phyloP scores from a whole-genome alignment of 2,113 vertebrate genomes.

The Campylorhamphus procurvoides region DNA sequence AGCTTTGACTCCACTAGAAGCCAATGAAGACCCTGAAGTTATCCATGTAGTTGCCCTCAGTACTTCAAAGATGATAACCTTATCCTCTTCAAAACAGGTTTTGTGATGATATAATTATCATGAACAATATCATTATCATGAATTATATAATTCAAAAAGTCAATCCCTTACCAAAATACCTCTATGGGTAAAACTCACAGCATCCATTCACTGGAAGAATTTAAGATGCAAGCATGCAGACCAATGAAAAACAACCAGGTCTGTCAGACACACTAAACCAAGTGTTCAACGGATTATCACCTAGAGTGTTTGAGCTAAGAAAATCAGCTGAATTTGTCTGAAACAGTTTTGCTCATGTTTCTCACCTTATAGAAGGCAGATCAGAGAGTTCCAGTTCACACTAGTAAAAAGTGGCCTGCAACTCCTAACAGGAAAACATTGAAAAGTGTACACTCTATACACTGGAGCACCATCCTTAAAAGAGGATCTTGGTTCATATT shows the following conservation, averaged over 20 bases:
- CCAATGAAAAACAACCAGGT: background rate
- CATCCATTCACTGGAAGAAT: background rate
- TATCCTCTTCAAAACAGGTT: background rate
- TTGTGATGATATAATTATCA: background rate
- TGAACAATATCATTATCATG: background rate
- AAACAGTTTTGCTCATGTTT: background rate
- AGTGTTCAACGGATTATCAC: background rate
- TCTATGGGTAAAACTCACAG: background rate
- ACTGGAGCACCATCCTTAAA: background rate
- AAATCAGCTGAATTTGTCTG: background rate
- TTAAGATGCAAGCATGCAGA: background rate
- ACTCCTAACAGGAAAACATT: background rate
- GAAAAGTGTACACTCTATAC: background rate
- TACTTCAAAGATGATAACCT: background rate
- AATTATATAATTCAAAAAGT: background rate
- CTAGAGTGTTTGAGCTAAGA: background rate
- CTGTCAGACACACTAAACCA: background rate
- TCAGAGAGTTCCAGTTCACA: background rate
- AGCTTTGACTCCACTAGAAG: background rate
- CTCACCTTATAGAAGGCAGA: background rate
- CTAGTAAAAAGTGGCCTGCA: background rate
- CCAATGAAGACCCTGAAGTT: background rate
- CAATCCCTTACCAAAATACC: background rate
- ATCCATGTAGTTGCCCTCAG: background rate
- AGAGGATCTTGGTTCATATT: background rate